phyloP scores from a whole-genome alignment of 2,888 invertebrate species.

The Seira musarum region DNA sequence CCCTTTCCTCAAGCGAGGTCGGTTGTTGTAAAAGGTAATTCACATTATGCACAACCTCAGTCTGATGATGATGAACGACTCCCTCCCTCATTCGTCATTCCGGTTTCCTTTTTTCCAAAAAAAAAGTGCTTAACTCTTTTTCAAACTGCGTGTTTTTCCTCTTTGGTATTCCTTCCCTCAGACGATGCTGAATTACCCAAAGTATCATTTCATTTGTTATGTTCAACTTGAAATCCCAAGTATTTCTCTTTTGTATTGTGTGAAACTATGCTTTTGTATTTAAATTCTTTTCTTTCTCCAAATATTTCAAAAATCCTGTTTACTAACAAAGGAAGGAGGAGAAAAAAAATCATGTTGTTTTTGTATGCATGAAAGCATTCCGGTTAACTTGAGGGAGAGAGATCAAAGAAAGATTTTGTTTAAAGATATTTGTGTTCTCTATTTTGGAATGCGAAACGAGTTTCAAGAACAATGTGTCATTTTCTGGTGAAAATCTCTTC shows the following conservation, averaged over 20 bases:
- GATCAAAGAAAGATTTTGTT: no score
- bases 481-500: slow-evolving; percentile 52
- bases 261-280: slow-evolving; percentile 1
- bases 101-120: neutral
- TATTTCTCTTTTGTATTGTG: neutral
- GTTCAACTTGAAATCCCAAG: neutral
- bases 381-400: slow-evolving; percentile 18
- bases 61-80: slow-evolving; percentile 58
- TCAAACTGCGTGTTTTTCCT: neutral
- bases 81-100: slow-evolving; percentile 60
- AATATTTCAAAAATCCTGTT: neutral
- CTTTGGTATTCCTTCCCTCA: neutral
- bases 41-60: slow-evolving; percentile 18
- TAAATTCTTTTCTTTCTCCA: neutral
- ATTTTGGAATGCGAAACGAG: slow-evolving; percentile 50
- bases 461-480: slow-evolving; percentile 53
- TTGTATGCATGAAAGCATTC: slow-evolving; percentile 52
- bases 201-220: slow-evolving; percentile 10
- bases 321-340: slow-evolving; percentile 6
- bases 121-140: neutral
- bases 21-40: slow-evolving; percentile 48
- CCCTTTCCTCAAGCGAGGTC: slow-evolving; percentile 13
- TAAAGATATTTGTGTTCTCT: neutral
- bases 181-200: neutral
- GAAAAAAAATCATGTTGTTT: slow-evolving; percentile 41